phyloP scores from a whole-genome alignment of 2,113 vertebrate species.

The Festucalex cinctus region DNA sequence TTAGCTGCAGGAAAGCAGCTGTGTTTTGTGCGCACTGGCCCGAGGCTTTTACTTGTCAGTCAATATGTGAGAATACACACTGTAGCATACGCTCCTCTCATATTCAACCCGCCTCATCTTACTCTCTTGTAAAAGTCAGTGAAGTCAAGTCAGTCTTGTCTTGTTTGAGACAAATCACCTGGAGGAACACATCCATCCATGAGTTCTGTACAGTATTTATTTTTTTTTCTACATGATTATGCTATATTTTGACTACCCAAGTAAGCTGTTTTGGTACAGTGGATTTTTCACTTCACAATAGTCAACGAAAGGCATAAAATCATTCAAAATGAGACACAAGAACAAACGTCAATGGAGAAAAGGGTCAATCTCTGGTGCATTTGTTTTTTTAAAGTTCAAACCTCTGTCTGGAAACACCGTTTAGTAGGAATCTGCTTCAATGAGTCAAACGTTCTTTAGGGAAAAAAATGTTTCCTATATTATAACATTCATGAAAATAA shows the following conservation, averaged over 20 bases:
- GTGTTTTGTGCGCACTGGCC: slow-evolving; percentile 60
- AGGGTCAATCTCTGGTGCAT: no score
- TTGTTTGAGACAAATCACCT: slow-evolving; percentile 12
- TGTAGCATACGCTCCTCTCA: slow-evolving; percentile 24
- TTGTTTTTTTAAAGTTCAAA: no score
- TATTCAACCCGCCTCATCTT: slow-evolving; percentile 20
- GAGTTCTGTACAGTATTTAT: not conserved
- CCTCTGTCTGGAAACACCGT: no score
- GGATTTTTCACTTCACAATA: no score
- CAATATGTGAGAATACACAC: slow-evolving; percentile 47
- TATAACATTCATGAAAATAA: not conserved
- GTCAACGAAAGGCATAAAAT: not conserved
- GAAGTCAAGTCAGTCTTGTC: not conserved
- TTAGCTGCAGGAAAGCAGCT: slow-evolving; percentile 69
- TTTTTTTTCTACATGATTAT: not conserved
- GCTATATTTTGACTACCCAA: not conserved
- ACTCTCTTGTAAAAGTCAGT: not conserved
- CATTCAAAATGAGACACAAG: no score
- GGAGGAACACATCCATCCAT: not conserved
- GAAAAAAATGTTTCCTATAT: not conserved
- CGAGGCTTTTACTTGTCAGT: slow-evolving; percentile 52
- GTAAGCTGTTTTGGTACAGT: not conserved
- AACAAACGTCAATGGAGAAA: not conserved
- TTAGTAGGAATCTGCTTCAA: not conserved
- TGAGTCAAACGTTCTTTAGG: not conserved